Conservation (phyloP, 1,140 invertebrate species). For the Drosophila eugracilis region DNA sequence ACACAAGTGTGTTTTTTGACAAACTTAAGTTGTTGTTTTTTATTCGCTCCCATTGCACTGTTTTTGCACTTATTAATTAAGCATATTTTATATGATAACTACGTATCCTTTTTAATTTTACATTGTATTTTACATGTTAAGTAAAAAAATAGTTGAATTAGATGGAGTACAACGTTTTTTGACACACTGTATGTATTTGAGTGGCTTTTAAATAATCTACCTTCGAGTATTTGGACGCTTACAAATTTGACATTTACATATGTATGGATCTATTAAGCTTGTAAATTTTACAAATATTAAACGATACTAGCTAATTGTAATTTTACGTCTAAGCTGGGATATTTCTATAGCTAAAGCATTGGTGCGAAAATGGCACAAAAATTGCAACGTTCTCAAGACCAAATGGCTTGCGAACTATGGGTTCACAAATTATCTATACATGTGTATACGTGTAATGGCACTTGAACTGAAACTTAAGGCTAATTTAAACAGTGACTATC, state of each 20-base stretch:
- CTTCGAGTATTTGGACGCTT: constrained; percentile 13
- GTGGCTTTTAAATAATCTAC: constrained; percentile 5
- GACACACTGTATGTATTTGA: neutral
- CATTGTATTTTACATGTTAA: too few relatives aligned
- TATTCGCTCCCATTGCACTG: too few relatives aligned
- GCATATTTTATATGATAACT: too few relatives aligned
- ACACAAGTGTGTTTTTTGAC: too few relatives aligned
- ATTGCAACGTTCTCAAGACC: constrained; percentile 40
- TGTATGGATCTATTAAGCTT: constrained; percentile 20
- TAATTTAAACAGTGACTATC: constrained; percentile 40
- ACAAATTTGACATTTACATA: constrained; percentile 13
- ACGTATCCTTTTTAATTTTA: too few relatives aligned
- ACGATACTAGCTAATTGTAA: constrained; percentile 55
- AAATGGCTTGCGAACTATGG: constrained; percentile 10
- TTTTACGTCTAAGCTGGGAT: constrained; percentile 27
- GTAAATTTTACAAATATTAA: constrained; percentile 30
- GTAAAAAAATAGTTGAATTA: too few relatives aligned
- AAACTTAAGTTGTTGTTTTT: too few relatives aligned
- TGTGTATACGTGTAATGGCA: constrained; percentile 63
- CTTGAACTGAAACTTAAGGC: constrained; percentile 76
- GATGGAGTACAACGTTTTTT: too few relatives aligned
- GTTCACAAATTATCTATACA: constrained; percentile 22
- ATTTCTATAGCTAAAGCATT: constrained; percentile 62
- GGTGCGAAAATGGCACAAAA: constrained; percentile 73
- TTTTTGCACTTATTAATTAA: too few relatives aligned